Percentiles rank a stretch among this genome's conserved stretches.
Conservation (phyloP, 2,797 vertebrate species). For the Rhinoraja longicauda region DNA sequence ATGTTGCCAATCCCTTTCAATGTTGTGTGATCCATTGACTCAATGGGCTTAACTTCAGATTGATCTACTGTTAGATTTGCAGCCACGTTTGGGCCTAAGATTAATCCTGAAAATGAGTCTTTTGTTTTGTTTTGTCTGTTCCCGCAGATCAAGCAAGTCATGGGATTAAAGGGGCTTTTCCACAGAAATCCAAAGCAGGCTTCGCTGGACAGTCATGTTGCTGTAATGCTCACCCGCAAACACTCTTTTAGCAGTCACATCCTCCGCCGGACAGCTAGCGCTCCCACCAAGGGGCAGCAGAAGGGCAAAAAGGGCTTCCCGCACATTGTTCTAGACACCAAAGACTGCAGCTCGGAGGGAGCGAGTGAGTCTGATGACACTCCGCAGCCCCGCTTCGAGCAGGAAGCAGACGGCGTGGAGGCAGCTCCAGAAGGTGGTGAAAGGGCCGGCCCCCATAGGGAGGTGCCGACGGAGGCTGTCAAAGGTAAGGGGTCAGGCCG, state of each 20-base stretch:
- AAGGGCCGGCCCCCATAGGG: slow-evolving; percentile 57
- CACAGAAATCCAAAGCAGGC: slow-evolving; percentile 95
- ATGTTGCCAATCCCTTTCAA: not conserved
- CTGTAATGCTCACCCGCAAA: slow-evolving; percentile 81
- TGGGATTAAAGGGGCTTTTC: slow-evolving; percentile 96
- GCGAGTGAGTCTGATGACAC: slow-evolving; percentile 63
- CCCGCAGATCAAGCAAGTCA: slow-evolving; percentile 77
- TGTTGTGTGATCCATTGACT: not conserved
- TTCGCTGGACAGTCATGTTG: slow-evolving; percentile 98
- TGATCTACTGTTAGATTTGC: not conserved
- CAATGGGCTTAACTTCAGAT: not conserved
- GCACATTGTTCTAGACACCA: slow-evolving; percentile 75
- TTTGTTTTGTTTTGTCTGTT: slow-evolving; percentile 41
- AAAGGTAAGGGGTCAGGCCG: slow-evolving; percentile 81
- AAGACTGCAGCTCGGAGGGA: slow-evolving; percentile 76
- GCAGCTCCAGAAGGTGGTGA: slow-evolving; percentile 42
- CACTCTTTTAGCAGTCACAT: slow-evolving; percentile 87
- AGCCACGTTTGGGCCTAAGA: too few species aligned
- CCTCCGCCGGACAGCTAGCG: slow-evolving; percentile 88
- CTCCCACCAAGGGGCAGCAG: slow-evolving; percentile 88
- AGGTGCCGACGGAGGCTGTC: slow-evolving; percentile 62
- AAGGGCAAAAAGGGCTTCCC: slow-evolving; percentile 80
- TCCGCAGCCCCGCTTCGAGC: slow-evolving; percentile 56
- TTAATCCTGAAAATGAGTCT: not conserved
- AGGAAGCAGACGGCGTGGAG: slow-evolving; percentile 49